Evolutionary conservation across 1,140 invertebrate species (phyloP).

Genomic region (Tyrophagus putrescentiae): DNA sequence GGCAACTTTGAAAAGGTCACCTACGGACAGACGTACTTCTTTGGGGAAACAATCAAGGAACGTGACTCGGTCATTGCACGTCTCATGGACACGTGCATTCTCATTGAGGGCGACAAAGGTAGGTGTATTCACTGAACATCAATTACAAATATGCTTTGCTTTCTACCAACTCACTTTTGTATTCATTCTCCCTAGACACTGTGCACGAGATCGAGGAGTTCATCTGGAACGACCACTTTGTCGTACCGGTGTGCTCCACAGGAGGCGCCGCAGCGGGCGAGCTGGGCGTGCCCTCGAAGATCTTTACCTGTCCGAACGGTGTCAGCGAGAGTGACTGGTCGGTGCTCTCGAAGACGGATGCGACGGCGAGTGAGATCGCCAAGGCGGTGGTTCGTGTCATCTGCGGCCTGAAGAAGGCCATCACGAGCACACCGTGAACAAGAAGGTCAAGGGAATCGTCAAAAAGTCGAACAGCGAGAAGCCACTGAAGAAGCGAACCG

Average conservation of each 20-base stretch:
- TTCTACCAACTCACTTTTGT: too few species aligned
- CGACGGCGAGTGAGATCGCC: conserved; percentile 29
- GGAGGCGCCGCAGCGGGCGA: conserved; percentile 33
- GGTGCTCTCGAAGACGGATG: conserved; percentile 27
- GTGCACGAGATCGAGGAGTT: conserved; percentile 35
- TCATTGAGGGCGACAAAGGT: conserved; percentile 32
- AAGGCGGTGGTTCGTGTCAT: conserved; percentile 31
- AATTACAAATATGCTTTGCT: too few species aligned
- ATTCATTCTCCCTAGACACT: conserved; percentile 24
- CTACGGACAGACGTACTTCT: conserved; percentile 33
- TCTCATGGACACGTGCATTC: conserved; percentile 33
- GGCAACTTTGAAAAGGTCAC: conserved; percentile 31
- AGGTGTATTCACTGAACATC: too few species aligned
- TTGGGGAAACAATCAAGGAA: conserved; percentile 33
- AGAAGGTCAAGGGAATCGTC: not conserved
- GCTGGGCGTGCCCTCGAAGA: conserved; percentile 31
- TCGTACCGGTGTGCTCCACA: conserved; percentile 32
- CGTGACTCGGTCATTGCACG: conserved; percentile 32
- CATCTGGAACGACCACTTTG: conserved; percentile 35
- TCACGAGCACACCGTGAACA: conserved; percentile 23
- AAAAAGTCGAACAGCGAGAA: not conserved
- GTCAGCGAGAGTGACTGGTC: conserved; percentile 31
- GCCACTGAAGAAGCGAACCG: not conserved
- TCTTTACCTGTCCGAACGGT: conserved; percentile 32
- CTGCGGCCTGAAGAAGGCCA: conserved; percentile 23